Conservation (phyloP, 2,888 invertebrate species). For the Apodemia hepburni region DNA sequence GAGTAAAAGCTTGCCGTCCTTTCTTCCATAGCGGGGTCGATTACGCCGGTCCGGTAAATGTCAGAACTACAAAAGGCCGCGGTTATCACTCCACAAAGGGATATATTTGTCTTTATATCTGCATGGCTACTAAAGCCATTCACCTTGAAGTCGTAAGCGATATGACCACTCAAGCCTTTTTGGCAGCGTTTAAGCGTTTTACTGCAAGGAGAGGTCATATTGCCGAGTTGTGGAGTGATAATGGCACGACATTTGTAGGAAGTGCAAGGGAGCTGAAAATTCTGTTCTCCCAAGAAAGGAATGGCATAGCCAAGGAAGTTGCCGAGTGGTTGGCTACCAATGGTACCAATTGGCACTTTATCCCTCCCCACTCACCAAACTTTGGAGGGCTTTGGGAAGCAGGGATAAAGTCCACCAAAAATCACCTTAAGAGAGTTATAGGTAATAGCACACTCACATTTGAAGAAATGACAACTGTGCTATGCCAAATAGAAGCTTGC, state of each 20-base stretch:
- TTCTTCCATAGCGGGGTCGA: constrained; percentile 30
- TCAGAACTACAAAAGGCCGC: constrained; percentile 29
- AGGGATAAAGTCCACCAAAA: constrained; percentile 8
- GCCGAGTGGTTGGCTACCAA: not conserved
- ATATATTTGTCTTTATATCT: constrained; percentile 20
- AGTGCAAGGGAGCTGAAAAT: constrained; percentile 20
- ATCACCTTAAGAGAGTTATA: not conserved
- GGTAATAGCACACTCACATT: not conserved
- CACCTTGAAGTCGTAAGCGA: not conserved
- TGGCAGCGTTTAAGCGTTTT: constrained; percentile 27
- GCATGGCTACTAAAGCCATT: constrained; percentile 17
- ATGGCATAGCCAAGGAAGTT: not conserved
- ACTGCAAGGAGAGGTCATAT: constrained; percentile 28
- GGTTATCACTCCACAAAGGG: constrained; percentile 26
- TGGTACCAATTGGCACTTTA: constrained; percentile 8
- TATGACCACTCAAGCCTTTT: constrained; percentile 6
- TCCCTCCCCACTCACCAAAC: constrained; percentile 10
- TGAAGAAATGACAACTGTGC: not conserved
- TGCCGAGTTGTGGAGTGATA: constrained; percentile 26
- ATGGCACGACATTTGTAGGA: constrained; percentile 30
- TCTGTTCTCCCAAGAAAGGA: constrained; percentile 5
- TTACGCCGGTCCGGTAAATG: constrained; percentile 29
- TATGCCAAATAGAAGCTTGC: constrained; percentile 1
- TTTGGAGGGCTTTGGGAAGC: not conserved
- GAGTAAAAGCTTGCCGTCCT: constrained; percentile 25